These are phyloP conservation scores for Bolborhynchus lineola DNA, from an alignment of 2,113 vertebrate genomes.

Conservation along the genomic window DNA sequence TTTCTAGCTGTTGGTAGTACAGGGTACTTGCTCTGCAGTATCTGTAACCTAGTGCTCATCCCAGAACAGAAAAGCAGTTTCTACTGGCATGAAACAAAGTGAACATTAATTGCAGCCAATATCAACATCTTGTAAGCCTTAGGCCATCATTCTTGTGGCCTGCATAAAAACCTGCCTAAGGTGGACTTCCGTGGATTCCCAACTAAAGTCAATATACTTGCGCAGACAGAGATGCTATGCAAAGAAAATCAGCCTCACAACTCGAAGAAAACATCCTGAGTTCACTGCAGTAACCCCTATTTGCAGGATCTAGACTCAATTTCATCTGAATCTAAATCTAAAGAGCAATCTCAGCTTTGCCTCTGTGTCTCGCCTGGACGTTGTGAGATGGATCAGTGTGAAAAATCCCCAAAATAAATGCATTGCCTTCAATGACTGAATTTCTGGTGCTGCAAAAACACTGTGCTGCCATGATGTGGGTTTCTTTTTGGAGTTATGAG, in stretches of 20 bases:
- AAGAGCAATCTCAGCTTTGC: background rate
- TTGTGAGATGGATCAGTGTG: background rate
- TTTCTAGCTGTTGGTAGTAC: background rate
- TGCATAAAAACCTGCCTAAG: background rate
- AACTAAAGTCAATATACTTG: background rate
- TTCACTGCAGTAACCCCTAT: background rate
- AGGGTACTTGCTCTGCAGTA: background rate
- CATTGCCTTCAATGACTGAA: background rate
- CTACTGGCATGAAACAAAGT: background rate
- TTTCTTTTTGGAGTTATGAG: slow-evolving; percentile 17
- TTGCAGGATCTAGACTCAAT: background rate
- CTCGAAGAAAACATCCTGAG: fast-evolving
- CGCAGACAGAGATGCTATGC: background rate
- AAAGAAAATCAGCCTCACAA: background rate
- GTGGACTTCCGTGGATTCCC: background rate
- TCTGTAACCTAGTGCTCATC: background rate
- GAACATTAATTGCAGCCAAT: background rate
- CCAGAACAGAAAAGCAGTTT: background rate
- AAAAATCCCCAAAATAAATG: background rate
- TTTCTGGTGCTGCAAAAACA: background rate
- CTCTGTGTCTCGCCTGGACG: background rate
- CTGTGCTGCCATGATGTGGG: background rate
- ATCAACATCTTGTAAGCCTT: background rate
- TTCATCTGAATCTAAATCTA: background rate
- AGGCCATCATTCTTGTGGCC: background rate